These are phyloP conservation scores for Laupala kohalensis DNA, from an alignment of 1,140 invertebrate species.

Conservation along the genomic window DNA sequence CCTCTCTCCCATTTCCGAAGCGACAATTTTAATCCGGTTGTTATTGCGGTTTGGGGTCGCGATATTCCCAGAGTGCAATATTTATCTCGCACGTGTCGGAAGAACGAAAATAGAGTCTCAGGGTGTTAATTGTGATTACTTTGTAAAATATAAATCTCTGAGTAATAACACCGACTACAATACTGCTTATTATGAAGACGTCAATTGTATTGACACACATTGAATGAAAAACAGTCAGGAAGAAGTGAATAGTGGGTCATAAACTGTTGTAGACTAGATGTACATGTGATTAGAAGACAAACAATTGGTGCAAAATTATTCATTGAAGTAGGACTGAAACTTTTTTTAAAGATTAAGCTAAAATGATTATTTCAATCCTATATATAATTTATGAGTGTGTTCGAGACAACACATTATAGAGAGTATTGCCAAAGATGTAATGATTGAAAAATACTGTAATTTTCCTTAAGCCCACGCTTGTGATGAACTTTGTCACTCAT, in stretches of 20 bases:
- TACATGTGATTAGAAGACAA: no score
- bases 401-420: neutral
- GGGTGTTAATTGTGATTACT: neutral
- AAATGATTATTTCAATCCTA: no score
- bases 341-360: no score
- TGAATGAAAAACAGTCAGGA: no score
- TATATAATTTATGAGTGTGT: no score
- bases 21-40: neutral
- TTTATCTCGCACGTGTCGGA: neutral
- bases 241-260: no score
- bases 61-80: neutral
- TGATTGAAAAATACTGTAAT: neutral
- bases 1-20: neutral
- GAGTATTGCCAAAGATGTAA: neutral
- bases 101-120: neutral
- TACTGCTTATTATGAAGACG: neutral
- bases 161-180: neutral
- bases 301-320: no score
- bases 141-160: neutral
- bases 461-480: no score
- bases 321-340: no score
- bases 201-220: neutral
- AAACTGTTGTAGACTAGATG: no score
- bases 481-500: neutral
- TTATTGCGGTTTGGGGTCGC: neutral